Base-by-base conservation (phyloP, 2,113 vertebrate genomes). In the Synchiropus splendidus region DNA sequence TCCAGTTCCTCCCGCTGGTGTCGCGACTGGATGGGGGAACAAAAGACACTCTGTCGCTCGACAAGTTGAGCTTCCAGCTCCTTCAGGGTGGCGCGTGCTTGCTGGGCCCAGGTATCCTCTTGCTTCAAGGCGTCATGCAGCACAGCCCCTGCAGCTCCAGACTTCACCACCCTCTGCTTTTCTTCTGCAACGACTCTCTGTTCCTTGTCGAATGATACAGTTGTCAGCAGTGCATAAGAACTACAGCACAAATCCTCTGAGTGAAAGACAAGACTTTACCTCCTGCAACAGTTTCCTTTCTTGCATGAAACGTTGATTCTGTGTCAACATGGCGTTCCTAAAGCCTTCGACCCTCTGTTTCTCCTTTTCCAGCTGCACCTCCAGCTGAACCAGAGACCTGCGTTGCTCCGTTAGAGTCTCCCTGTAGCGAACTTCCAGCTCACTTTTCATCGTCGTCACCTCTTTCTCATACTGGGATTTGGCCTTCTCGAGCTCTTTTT, bases 341-440 rank as follows among this genome's bases (percentile, higher is more conserved):
- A 90, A 97, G 33, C 92, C 90, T 34, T 82, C 61, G 2, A 91
- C 90, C 43, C 88, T 84, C 45, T 89, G 92, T 18, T 71, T 82
- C 14, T 94, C 92, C 77, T 92, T 98, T 65, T 98, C 93, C 51
- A 97, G 82, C 66, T 97, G 88, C 54, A 98, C 46, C 71, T 95
- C 90, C 50, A 98, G 69, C 2, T 75, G 77, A 40, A 91, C 94
- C 0, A 85, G 77, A 0, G 84, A 66, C 1, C 85, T 88, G 2
- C 85, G 84, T 10, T 82, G 88, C 69, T 94, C 90, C 1, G 78
- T 83, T 61, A 98, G 85, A 5, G 81, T 78, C n/a, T 90, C 85
- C 4, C 77, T 71, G 60, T 97, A 98, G 38, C 80, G 86, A 42
- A 81, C 70, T 64, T 98, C 91, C 42, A 98, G 80, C 16, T 92